Base-by-base conservation (phyloP, 2,113 vertebrate genomes). In the Coptodon bakossiorum region DNA sequence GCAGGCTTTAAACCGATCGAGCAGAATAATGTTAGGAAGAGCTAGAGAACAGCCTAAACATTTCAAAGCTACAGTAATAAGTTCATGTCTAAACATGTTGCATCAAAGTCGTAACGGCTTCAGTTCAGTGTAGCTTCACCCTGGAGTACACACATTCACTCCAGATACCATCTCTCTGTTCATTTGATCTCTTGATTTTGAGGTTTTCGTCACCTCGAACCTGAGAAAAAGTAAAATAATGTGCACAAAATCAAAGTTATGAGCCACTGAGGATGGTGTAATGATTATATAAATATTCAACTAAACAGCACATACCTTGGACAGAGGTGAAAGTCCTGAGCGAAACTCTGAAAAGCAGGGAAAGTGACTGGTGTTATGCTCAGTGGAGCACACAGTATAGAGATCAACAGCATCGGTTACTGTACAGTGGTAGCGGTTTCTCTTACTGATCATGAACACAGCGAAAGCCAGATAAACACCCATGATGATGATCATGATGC, bases 171-270 rank as follows among this genome's bases (percentile, higher is more conserved):
- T 34, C 38, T 17, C 5, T 27, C 10, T 50, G 73, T 0, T 45
- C 48, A 38, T 45, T 63, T 24, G 73, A 50, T 13, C 14, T 24
- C 9, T 16, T 63, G 54, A 24, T 3, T 73, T 27, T 0, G 0
- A 45, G 66, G 38, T 45, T 14, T 43, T 16, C 66, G 16, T 71
- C 66, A 43, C 38, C 5, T 4, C 1, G 3, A 16, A 43, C 12
- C 66, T 73, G 66, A 45, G 38, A 71, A 71, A 71, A 0, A 10
- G 8, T 17, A 0, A 4, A 71, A 71, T 24, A 43, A 8, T 71
- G 5, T 3, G 7, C 0, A 43, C 0, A 0, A 71, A 24, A 71
- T 71, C 4, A 9, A 14, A 43, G 0, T 24, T 43, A 43, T 24
- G 13, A 73, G 5, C 13, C 2, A 24, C 12, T 71, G 0, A 31